Base-by-base conservation (phyloP, 2,797 vertebrate genomes). In the Phrynocephalus forsythii region DNA sequence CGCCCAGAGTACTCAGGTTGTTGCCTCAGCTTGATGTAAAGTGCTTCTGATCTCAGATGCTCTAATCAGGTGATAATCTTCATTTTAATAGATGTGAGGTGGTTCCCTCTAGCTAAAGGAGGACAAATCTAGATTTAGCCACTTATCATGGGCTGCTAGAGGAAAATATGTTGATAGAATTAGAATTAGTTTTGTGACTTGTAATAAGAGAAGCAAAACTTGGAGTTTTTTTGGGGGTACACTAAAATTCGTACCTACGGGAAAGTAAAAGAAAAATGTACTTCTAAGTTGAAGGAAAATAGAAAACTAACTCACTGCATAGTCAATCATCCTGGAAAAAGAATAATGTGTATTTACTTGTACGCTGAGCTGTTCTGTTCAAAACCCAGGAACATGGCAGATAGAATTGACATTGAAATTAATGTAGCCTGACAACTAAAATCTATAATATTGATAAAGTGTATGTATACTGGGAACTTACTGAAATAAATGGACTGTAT, bases 401-500 rank as follows among this genome's bases (percentile, higher is more conserved):
- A 52, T 30, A 86, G 60, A 84, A 15, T 30, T 94, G 84, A 95
- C 84, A 91, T 88, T 72, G 90, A 93, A 91, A 87, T 84, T 89
- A 93, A 94, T 75, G 76, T 68, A 93, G 91, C 33, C 26, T 92
- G 92, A 92, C 82, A 92, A 86, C 83, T 79, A 78, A 90, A 91
- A 95, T 93, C 89, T 87, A 13, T 89, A 92, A 86, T 76, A 92
- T 20, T 90, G 90, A 82, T 13, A n/a, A 91, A 93, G 28, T 16
- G 5, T 26, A 18, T 33, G 6, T 82, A 80, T 68, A 38, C 2
- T 20, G 86, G 76, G n/a, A 89, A 86, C 69, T 86, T 89, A 79
- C 60, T 71, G 71, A 90, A 92, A 89, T 82, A 92, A 92, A 84
- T 18, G 30, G 18, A 81, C 2, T 91, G n/a, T 69, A 68, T 88